Evolutionary conservation across 2,888 invertebrate species (phyloP), one percentile per base, ranked within the genome.

Genomic region (Amphipoea oculea): DNA sequence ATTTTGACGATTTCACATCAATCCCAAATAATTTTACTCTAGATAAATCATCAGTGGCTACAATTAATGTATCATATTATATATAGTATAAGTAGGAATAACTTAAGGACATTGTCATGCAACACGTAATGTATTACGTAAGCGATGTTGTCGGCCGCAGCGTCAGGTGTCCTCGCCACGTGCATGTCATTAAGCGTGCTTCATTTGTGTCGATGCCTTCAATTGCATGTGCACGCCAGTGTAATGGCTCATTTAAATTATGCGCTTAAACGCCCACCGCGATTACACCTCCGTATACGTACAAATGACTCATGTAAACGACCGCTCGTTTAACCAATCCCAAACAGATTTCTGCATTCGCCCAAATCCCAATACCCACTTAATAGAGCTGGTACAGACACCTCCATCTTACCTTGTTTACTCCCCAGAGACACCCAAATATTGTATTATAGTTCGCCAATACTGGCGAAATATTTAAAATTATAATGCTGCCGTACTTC

Each of bases 171-270:
- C 68, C 65, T n/a, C 29, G 74, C 69, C 84, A 88, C 89, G 87
- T 89, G 84, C 82, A 80, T 75, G 78, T 88, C 87, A 89, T 89
- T 89, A 87, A 71, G 79, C 78, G 73, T 48, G 75, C 84, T 81
- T 88, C 90, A 84, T 85, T 89, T 89, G 79, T 84, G 89, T 71
- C 84, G 74, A 84, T 84, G 82, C 87, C 83, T 88, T 84, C 90
- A 89, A 83, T 89, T 85, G 78, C 90, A 88, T 81, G 75, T 79
- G 81, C 86, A 81, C 79, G 81, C 74, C 82, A 65, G 76, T 83
- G 73, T 82, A 88, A 89, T 89, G 78, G 74, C 78, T 82, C 86
- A 89, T 88, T 82, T 83, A 82, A 79, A 86, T 89, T 83, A 82
- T 72, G 69, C 78, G 80, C 83, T 88, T 86, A 86, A 84, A 81